Conservation (phyloP, 2,113 vertebrate genomes). For the Nothocercus nigrocapillus region DNA sequence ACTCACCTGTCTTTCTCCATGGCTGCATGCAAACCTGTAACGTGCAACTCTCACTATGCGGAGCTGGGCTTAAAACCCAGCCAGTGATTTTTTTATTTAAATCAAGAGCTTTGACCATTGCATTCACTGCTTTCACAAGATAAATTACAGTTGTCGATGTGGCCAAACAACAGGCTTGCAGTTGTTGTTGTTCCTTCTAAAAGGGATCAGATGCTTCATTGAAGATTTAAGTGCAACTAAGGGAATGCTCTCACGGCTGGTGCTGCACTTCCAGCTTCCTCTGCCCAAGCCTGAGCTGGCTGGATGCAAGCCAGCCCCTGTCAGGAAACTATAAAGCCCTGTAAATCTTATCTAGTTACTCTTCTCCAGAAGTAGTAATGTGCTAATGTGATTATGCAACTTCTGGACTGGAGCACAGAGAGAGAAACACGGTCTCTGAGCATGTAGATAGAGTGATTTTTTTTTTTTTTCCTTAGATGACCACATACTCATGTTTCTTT, state of each 20-base stretch:
- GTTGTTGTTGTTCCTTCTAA: neutral
- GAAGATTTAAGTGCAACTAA: neutral
- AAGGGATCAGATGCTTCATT: neutral
- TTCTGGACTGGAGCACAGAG: neutral
- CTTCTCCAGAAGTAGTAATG: neutral
- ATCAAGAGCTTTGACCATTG: neutral
- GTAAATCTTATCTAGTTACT: accelerated
- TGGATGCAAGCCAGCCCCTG: neutral
- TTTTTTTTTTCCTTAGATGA: neutral
- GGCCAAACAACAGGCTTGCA: neutral
- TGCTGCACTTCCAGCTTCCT: neutral
- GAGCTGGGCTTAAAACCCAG: neutral
- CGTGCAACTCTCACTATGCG: neutral
- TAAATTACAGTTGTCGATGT: neutral
- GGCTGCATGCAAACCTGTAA: neutral
- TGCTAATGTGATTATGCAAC: neutral
- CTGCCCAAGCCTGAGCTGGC: neutral
- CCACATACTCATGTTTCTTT: neutral
- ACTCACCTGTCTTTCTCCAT: neutral
- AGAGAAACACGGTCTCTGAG: neutral
- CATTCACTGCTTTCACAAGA: neutral
- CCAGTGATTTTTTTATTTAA: neutral
- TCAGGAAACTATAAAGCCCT: neutral
- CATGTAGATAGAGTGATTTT: accelerated
- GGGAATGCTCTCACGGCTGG: neutral